phyloP scores from a whole-genome alignment of 2,797 vertebrate genomes.

The Acestrorhynchus altus region DNA sequence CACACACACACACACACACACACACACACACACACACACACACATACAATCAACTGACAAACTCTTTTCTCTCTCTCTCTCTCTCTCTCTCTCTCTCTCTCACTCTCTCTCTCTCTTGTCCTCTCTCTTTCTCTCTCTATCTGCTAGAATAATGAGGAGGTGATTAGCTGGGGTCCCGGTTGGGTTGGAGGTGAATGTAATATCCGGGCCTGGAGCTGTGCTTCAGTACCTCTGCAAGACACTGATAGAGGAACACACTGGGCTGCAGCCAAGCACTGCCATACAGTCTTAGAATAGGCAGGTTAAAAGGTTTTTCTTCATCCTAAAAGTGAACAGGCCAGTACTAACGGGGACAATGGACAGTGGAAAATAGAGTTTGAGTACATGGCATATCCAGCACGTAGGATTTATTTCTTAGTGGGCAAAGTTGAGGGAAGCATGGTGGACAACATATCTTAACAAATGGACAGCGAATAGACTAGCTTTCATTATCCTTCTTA shows the following conservation, averaged over 20 bases:
- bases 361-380: not conserved
- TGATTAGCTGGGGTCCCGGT: slow-evolving; percentile 50
- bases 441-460: no score
- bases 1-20: slow-evolving; percentile 23
- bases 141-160: slow-evolving; percentile 48
- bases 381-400: not conserved
- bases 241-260: slow-evolving; percentile 45
- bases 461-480: no score
- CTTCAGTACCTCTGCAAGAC: slow-evolving; percentile 40
- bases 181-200: slow-evolving; percentile 50
- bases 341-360: not conserved
- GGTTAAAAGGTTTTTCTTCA: not conserved
- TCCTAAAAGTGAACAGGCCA: not conserved
- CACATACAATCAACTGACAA: not conserved
- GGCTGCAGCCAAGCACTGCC: slow-evolving; percentile 44
- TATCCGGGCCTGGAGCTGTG: slow-evolving; percentile 45
- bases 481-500: no score
- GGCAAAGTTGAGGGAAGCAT: not conserved
- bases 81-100: no score
- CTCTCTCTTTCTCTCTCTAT: slow-evolving; percentile 34
- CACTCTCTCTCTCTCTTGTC: slow-evolving; percentile 8
- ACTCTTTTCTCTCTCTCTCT: no score
- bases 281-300: slow-evolving; percentile 7
- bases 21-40: slow-evolving; percentile 26
- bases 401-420: not conserved